These are phyloP conservation scores for Myopa tessellatipennis DNA, from an alignment of 2,888 invertebrate species.

Conservation along the genomic window DNA sequence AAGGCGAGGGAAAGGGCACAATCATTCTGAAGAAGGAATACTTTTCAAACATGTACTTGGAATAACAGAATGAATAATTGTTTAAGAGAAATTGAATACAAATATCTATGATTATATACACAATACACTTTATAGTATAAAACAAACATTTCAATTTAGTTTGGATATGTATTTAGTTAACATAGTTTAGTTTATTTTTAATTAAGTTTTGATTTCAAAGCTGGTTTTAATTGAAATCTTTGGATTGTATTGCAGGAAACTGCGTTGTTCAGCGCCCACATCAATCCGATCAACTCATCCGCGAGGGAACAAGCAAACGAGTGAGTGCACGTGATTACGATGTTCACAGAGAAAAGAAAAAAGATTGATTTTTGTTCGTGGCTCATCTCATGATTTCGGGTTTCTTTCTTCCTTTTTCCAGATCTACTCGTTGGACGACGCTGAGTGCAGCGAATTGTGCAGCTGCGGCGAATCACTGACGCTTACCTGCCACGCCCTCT, in stretches of 20 bases:
- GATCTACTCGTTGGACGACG: conserved; percentile 76
- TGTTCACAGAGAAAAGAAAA: background rate
- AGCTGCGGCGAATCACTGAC: conserved; percentile 82
- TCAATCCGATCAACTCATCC: conserved; percentile 85
- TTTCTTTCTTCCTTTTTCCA: conserved; percentile 49
- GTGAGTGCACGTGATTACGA: conserved; percentile 69
- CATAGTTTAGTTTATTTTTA: too few relatives aligned
- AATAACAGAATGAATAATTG: too few relatives aligned
- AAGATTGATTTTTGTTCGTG: background rate
- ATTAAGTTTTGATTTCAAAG: background rate
- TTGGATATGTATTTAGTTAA: too few relatives aligned
- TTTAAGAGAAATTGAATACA: too few relatives aligned
- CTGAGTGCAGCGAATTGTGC: conserved; percentile 91
- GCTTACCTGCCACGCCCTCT: conserved; percentile 88
- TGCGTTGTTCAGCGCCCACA: conserved; percentile 87
- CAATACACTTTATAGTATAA: too few relatives aligned
- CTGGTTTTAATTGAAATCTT: background rate
- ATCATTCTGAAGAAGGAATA: too few relatives aligned
- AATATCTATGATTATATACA: too few relatives aligned
- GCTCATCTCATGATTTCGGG: background rate
- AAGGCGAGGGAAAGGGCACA: too few relatives aligned
- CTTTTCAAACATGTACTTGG: too few relatives aligned
- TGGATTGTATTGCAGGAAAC: conserved; percentile 71
- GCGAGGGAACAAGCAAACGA: conserved; percentile 86
- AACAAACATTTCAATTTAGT: too few relatives aligned